Evolutionary conservation across 92 coral and sea anemone genomes (phyloP).

Genomic region (Nematostella vectensis): DNA sequence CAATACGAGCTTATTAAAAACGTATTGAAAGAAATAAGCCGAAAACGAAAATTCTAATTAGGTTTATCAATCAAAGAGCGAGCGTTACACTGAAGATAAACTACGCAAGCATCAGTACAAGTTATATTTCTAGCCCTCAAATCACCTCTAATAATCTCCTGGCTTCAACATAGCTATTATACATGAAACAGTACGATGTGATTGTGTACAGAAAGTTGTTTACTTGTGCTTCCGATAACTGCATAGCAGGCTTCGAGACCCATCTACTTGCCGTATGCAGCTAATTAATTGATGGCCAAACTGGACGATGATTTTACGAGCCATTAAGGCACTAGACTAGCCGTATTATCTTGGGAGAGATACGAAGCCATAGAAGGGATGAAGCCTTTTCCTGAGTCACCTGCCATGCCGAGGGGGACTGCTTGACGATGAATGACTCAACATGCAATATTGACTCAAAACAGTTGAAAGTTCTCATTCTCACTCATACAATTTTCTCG

Average conservation of each 20-base stretch:
- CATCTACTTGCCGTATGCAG: neutral
- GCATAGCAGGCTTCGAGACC: conserved; percentile 1
- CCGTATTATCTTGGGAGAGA: too few species aligned
- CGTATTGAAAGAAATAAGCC: conserved; percentile 72
- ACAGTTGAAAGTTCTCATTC: conserved; percentile 3
- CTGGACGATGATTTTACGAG: conserved; percentile 20
- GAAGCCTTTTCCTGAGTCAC: too few species aligned
- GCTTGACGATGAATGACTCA: too few species aligned
- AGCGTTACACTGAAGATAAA: too few species aligned
- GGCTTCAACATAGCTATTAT: conserved; percentile 20
- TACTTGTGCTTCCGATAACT: conserved; percentile 61
- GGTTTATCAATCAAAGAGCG: conserved; percentile 17
- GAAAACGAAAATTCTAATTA: conserved; percentile 83
- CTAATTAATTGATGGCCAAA: conserved; percentile 27
- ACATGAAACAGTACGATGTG: conserved; percentile 58
- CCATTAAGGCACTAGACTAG: conserved; percentile 16
- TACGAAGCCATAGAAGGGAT: conserved; percentile 19
- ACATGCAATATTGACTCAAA: conserved; percentile 17
- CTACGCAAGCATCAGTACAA: too few species aligned
- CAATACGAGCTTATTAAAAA: conserved; percentile 90
- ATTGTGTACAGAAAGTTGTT: conserved; percentile 65
- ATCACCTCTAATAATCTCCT: neutral
- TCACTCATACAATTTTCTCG: conserved; percentile 25
- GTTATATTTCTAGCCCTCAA: too few species aligned
- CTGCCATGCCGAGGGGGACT: too few species aligned